Evolutionary conservation across 2,113 vertebrate genomes (phyloP).

Genomic region (Ailurus styani): DNA sequence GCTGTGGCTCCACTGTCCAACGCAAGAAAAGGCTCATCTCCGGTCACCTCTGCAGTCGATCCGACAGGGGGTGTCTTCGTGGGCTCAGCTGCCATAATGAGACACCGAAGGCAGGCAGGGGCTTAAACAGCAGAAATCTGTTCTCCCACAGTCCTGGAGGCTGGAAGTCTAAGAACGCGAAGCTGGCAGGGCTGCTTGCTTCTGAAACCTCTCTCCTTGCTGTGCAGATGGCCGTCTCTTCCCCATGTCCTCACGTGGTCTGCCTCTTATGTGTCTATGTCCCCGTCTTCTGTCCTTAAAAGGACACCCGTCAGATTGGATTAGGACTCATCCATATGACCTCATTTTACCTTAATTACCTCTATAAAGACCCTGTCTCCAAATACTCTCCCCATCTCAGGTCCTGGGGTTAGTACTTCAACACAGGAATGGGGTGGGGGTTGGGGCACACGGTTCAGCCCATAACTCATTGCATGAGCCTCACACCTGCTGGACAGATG

Average conservation of each 20-base stretch:
- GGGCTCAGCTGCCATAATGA: accelerated
- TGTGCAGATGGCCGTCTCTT: accelerated
- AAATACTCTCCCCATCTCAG: neutral
- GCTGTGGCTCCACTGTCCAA: conserved; percentile 34
- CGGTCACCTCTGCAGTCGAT: neutral
- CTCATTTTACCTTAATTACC: neutral
- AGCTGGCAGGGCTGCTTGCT: accelerated
- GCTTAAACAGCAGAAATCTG: neutral
- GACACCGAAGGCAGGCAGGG: accelerated
- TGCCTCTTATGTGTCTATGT: neutral
- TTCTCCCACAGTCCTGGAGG: neutral
- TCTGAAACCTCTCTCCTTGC: neutral
- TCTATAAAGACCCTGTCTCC: neutral
- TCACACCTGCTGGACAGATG: too few relatives aligned
- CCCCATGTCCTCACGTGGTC: accelerated
- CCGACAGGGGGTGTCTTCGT: neutral
- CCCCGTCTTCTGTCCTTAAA: neutral
- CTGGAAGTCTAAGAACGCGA: neutral
- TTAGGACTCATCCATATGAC: accelerated
- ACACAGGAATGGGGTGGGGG: accelerated
- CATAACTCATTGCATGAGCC: accelerated
- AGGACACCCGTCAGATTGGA: neutral
- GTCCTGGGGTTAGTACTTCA: neutral
- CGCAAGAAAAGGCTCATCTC: neutral
- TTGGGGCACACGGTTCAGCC: neutral